A percentile compares a stretch with the other conserved stretches of the same genome.
phyloP scores from a whole-genome alignment of 2,888 invertebrate genomes.

The Diplazon laetatorius region DNA sequence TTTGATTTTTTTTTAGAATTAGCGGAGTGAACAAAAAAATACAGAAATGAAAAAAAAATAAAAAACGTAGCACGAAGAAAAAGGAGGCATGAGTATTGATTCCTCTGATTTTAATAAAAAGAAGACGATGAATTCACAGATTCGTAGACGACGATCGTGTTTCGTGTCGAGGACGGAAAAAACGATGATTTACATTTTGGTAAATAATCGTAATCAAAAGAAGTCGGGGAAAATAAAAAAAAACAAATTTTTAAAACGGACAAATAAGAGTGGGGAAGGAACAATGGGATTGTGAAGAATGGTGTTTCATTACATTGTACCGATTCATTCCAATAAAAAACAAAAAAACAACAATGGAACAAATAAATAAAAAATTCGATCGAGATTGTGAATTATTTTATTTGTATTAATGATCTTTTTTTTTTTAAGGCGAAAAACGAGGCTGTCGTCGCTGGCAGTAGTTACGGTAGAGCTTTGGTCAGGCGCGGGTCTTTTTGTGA shows the following conservation, averaged over 20 bases:
- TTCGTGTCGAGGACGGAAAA: slow-evolving; percentile 30
- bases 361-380: too few relatives aligned
- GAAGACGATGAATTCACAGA: slow-evolving; percentile 4
- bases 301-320: slow-evolving; percentile 72
- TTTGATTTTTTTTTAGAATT: slow-evolving; percentile 35
- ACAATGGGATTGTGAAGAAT: slow-evolving; percentile 46
- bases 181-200: slow-evolving; percentile 63
- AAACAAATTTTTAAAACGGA: too few relatives aligned
- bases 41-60: too few relatives aligned
- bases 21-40: slow-evolving; percentile 24
- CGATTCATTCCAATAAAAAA: slow-evolving; percentile 76
- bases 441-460: too few relatives aligned
- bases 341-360: too few relatives aligned
- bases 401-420: too few relatives aligned
- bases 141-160: slow-evolving; percentile 28
- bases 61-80: too few relatives aligned
- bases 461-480: too few relatives aligned
- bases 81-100: slow-evolving; percentile 41
- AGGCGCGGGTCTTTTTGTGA: too few relatives aligned
- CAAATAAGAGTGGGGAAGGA: neutral
- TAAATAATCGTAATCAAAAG: slow-evolving; percentile 63
- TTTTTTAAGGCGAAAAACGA: too few relatives aligned
- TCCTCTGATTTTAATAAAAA: slow-evolving; percentile 36
- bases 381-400: neutral
- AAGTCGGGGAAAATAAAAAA: slow-evolving; percentile 29